Evolutionary conservation across 2,113 vertebrate genomes (phyloP).

Genomic region (Illadopsis cleaveri): DNA sequence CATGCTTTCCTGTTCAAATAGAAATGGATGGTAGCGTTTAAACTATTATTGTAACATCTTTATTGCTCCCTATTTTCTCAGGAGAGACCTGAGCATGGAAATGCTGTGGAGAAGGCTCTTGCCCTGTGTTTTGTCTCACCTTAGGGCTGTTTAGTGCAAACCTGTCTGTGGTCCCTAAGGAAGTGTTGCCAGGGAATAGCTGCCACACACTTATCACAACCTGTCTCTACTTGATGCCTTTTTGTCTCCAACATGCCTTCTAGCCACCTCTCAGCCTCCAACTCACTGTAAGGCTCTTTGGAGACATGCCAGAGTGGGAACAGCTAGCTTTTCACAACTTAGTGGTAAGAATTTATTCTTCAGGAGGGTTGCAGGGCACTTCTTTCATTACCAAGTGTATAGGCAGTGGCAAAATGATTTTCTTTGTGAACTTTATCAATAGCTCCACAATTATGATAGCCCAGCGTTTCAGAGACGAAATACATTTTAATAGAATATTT

Average conservation of each 20-base stretch:
- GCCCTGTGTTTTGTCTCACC: neutral
- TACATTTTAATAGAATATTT: neutral
- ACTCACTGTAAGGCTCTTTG: neutral
- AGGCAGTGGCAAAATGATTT: neutral
- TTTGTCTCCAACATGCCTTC: neutral
- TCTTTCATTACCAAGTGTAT: neutral
- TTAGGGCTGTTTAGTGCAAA: neutral
- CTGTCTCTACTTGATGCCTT: neutral
- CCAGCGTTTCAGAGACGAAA: neutral
- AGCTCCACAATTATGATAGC: neutral
- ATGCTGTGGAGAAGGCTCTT: neutral
- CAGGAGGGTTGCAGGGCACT: neutral
- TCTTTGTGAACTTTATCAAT: neutral
- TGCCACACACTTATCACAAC: neutral
- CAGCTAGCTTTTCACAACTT: neutral
- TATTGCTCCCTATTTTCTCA: neutral
- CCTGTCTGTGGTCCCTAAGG: neutral
- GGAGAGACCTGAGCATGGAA: neutral
- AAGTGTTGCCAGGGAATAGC: neutral
- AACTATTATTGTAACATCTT: neutral
- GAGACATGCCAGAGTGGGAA: neutral
- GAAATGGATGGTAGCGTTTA: neutral
- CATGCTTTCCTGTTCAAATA: neutral
- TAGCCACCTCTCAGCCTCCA: neutral
- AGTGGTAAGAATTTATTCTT: neutral